Base-by-base conservation (phyloP, 2,888 invertebrate species). In the Fragum sueziense region DNA sequence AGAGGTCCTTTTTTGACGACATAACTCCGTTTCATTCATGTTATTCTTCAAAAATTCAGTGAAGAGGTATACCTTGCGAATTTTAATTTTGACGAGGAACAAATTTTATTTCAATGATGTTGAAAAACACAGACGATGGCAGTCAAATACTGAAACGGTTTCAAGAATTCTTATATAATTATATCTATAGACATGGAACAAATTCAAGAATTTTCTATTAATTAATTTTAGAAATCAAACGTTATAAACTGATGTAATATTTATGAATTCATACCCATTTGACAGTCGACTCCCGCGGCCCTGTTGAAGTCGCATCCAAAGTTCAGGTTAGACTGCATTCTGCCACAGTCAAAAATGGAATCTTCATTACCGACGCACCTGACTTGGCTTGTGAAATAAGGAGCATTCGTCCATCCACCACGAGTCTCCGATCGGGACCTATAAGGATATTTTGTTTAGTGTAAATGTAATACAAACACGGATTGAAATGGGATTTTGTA, bases 291-390 rank as follows among this genome's bases (percentile, higher is more conserved):
- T 4, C 65, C 65, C 11, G 65, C 65, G 0, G 65, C 65, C 41
- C 65, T 65, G 37, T 41, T 65, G 34, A 25, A 65, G 22, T 65
- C 65, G 27, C 65, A 65, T n/a, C 65, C 65, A 25, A 65, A 65
- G 27, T 37, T 41, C 2, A 41, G 37, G 25, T 41, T 25, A 3
- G 65, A 65, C 17, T 25, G 22, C 41, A 41, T n/a, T 31, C 62
- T 62, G 11, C 31, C n/a, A 37, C 62, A 62, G 17, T 62, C 3
- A n/a, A 62, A 62, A n/a, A 62, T 62, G n/a, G 62, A 62, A 37
- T 33, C 37, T n/a, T 62, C 62, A n/a, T 52, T 52, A 6, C 37
- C 37, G 7, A 37, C 6, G 27, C 65, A 65, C 17, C 20, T 22
- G 34, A 65, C 41, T 3, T 22, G 22, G 25, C 65, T 65, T 3